Conservation (phyloP, 2,888 invertebrate genomes). For the Conomelus anceps region DNA sequence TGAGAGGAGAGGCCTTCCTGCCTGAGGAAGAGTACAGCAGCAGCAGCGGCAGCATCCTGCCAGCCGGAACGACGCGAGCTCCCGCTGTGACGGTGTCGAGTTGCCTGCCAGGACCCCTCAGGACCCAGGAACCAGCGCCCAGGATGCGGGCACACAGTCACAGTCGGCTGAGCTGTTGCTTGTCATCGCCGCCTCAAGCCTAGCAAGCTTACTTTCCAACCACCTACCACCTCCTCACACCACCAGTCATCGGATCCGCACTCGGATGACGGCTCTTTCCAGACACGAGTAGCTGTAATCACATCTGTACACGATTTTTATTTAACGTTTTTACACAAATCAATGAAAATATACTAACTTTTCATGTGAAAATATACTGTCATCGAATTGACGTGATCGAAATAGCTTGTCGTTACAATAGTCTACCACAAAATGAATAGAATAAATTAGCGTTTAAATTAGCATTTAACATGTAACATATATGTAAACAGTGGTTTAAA, state of each 20-base stretch:
- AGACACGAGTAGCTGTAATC: conserved; percentile 3
- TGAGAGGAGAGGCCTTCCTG: not conserved
- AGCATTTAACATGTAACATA: too few species aligned
- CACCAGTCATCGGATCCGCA: not conserved
- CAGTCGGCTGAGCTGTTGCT: not conserved
- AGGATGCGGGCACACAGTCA: not conserved
- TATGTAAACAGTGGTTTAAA: too few species aligned
- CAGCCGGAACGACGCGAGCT: not conserved
- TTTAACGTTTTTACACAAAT: too few species aligned
- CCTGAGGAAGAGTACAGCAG: too few species aligned
- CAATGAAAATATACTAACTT: too few species aligned
- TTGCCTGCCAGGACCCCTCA: not conserved
- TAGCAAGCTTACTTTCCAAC: not conserved
- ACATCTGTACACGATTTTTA: not conserved
- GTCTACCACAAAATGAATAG: too few species aligned
- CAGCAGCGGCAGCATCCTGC: conserved; percentile 18
- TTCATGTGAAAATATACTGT: too few species aligned
- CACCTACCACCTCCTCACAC: not conserved
- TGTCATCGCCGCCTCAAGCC: not conserved
- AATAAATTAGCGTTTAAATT: too few species aligned
- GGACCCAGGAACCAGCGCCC: not conserved
- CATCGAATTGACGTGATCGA: too few species aligned
- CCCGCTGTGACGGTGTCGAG: not conserved
- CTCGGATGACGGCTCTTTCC: not conserved
- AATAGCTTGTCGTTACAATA: too few species aligned